These are phyloP conservation scores for Gastrophryne carolinensis DNA, from an alignment of 2,797 vertebrate genomes.

Conservation along the genomic window DNA sequence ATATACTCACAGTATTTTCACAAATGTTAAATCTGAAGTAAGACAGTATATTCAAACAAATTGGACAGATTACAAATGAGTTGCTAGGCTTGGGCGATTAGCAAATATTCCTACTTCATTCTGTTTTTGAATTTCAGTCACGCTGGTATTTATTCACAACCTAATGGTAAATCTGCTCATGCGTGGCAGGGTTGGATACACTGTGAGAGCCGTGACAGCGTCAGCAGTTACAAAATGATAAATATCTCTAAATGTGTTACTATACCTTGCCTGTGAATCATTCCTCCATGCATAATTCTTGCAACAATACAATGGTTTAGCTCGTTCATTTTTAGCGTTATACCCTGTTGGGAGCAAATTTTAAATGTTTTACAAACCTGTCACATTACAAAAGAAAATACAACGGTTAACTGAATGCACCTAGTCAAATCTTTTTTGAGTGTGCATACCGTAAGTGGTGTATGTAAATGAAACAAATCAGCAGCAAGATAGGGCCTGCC, in stretches of 20 bases:
- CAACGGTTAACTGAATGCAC: too few relatives aligned
- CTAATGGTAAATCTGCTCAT: background rate
- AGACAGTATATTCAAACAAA: background rate
- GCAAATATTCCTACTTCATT: background rate
- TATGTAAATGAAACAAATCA: too few relatives aligned
- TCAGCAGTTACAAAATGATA: background rate
- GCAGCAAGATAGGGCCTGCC: too few relatives aligned
- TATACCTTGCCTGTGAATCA: conserved; percentile 97
- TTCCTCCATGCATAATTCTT: conserved; percentile 97
- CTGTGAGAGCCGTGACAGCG: background rate
- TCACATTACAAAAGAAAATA: background rate
- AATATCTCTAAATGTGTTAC: conserved; percentile 50
- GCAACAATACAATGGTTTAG: conserved; percentile 96
- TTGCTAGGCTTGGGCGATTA: background rate
- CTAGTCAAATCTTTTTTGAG: too few relatives aligned
- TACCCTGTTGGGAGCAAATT: conserved; percentile 75
- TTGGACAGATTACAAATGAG: background rate
- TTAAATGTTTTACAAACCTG: background rate
- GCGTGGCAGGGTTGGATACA: background rate
- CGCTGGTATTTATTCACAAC: conserved; percentile 5
- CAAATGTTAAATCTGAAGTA: background rate
- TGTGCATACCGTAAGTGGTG: too few relatives aligned
- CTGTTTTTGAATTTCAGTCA: background rate
- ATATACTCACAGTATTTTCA: background rate
- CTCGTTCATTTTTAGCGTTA: conserved; percentile 98